Base-by-base conservation (phyloP, 2,888 invertebrate species). In the Steinernema carpocapsae region DNA sequence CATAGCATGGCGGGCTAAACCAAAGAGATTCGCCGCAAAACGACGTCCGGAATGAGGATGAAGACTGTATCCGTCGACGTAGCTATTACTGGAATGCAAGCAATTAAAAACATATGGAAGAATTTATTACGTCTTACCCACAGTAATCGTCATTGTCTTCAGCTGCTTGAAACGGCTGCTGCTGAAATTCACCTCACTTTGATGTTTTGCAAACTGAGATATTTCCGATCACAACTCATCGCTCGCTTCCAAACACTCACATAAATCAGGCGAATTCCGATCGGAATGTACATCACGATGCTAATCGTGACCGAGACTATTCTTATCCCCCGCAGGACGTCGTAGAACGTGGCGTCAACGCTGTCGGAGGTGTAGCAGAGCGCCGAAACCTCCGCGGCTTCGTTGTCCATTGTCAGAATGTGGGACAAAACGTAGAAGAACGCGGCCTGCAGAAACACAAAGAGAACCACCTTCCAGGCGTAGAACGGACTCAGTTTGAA, bases 351-450 rank as follows among this genome's bases (percentile, higher is more conserved):
- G 7, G 29, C 64, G 32, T 64, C 64, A 14, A 26, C 64, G 19
- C 32, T 32, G 37, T 64, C 17, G 10, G 24, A 32, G 32, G 64
- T 64, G 64, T 32, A 64, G 37, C 64, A 64, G 32, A 64, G 29
- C 26, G 29, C 29, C 7, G 64, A 29, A 17, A 64, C 64, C 17
- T 64, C 64, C 4, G 14, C 17, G 1, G 26, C 32, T 10, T 10
- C n/a, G 64, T 64, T 32, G 64, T 64, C 29, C 17, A 26, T 26
- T 2, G 64, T 64, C 32, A 19, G 7, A 17, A 64, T 14, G 19
- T 32, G 37, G 32, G 26, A 29, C 7, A 64, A 7, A n/a, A 64
- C 24, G 26, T 26, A 64, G 64, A 64, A 26, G 64, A 64, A 2
- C 29, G 17, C 32, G 1, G 64, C 64, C 64, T 64, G 32, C 17